Evolutionary conservation across 2,888 invertebrate species (phyloP), one percentile per base, ranked within the genome.

Genomic region (Andrena hattorfiana): DNA sequence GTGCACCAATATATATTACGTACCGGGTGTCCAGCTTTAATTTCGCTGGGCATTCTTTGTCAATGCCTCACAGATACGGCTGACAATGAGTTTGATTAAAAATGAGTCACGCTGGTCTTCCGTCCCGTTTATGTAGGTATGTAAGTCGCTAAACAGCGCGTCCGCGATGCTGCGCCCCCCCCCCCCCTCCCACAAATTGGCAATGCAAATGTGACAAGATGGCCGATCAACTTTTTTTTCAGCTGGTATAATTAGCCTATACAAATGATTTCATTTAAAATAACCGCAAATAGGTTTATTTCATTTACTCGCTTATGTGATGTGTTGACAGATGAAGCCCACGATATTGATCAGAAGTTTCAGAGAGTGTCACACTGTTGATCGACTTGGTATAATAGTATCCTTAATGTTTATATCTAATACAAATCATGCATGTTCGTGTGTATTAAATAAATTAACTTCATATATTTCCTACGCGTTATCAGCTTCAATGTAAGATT

Each of bases 11-110:
- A 85, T 42, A 42, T 81, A 83, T 89, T 84, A 87, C 84, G 82
- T 89, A 89, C 89, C 90, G 89, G 89, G 89, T 89, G 89, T 89
- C 84, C 87, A 48, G 64, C 63, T 88, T 88, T 86, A 81, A 83
- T 81, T 81, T 74, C 68, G 77, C 74, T 56, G 72, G 69, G 68
- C 76, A 30, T 73, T 69, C 64, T 74, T 73, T 30, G 48, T 30
- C 23, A 30, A 64, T 59, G 56, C 42, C 20, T 6, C 26, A n/a
- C 30, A 71, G 77, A 77, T 77, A 56, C 56, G 66, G 35, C 28
- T 35, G 72, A 70, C 70, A 42, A 42, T 42, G 42, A 42, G 42
- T 70, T 28, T 60, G 69, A 51, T 69, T 60, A 51, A 76, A 76
- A 76, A 54, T 76, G 26, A 63, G 20, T 10, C 20, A 42, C n/a